Base-by-base conservation (phyloP, 2,797 vertebrate genomes). In the Podarcis siculus region DNA sequence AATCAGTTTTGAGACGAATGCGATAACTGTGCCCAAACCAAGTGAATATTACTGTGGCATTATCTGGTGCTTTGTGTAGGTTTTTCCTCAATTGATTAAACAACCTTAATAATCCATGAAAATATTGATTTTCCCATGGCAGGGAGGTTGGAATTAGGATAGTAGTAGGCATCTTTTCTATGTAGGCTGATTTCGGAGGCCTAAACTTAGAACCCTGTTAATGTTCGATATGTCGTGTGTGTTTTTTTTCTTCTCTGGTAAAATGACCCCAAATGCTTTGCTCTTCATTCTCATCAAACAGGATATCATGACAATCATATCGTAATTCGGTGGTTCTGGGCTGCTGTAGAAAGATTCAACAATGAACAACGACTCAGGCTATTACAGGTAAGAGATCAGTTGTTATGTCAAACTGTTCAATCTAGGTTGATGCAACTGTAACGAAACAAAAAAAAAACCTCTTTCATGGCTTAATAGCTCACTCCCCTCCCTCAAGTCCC, bases 261-360 rank as follows among this genome's bases (percentile, higher is more conserved):
- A 35, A 73, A 35, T 39, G 76, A n/a, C 5, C 75, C 69, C 64
- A 49, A 89, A 79, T 94, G 86, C 94, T 32, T 21, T 12, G 21
- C 6, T 17, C 79, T 17, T 78, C 86, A 3, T 87, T 86, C 5
- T 94, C 61, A 27, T 93, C 90, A 89, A 86, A 82, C 95, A 99
- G 99, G 99, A 89, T 99, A 99, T 96, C 99, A 99, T 94, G 99
- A 99, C 97, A 99, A 98, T 97, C 99, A 99, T 95, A 98, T 99
- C 83, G 99, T 99, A 91, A 98, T 99, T 92, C 98, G 99, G 90
- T 99, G 99, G 99, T 99, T 99, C 96, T 99, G 99, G 99, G 98
- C 98, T 17, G 98, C 99, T 37, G 99, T 99, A 92, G 99, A 99
- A 95, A 97, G 98, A 92, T 99, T 99, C 97, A 99, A 99, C 97